These are phyloP conservation scores for Odontocolon sp. DNA, from an alignment of 2,888 invertebrate species.

Conservation along the genomic window DNA sequence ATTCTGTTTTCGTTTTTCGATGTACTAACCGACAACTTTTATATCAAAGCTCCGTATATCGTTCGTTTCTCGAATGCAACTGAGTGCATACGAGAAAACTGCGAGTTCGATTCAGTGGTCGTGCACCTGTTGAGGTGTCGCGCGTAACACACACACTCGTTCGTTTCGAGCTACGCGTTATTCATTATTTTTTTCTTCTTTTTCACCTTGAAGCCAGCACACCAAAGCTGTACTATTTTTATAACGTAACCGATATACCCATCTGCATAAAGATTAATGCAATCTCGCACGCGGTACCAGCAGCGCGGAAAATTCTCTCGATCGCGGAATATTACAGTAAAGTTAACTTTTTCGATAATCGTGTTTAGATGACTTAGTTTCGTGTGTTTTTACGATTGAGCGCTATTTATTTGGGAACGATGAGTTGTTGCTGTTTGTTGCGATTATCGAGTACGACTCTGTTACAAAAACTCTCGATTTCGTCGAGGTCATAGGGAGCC, in stretches of 20 bases:
- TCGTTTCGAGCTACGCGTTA: constrained; percentile 24
- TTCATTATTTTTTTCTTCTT: constrained; percentile 21
- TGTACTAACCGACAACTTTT: not conserved
- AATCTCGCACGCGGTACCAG: constrained; percentile 20
- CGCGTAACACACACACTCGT: too few species aligned
- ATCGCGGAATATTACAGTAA: too few species aligned
- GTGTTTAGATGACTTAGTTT: too few species aligned
- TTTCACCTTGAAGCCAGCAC: constrained; percentile 60
- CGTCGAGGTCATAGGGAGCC: too few species aligned
- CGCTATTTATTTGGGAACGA: too few species aligned
- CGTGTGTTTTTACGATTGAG: too few species aligned
- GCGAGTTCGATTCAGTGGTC: constrained; percentile 16
- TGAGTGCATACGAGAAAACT: not conserved
- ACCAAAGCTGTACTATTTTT: constrained; percentile 61
- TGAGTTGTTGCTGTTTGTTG: too few species aligned
- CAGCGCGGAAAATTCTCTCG: too few species aligned
- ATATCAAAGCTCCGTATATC: not conserved
- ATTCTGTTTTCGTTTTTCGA: not conserved
- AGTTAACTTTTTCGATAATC: too few species aligned
- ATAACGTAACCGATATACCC: constrained; percentile 57
- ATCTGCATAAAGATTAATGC: constrained; percentile 59
- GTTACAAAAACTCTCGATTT: too few species aligned
- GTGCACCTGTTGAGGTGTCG: constrained; percentile 61
- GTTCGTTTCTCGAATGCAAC: not conserved
- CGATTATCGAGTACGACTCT: too few species aligned